phyloP scores from a whole-genome alignment of 2,888 invertebrate genomes.

The Lacanobia oleracea region DNA sequence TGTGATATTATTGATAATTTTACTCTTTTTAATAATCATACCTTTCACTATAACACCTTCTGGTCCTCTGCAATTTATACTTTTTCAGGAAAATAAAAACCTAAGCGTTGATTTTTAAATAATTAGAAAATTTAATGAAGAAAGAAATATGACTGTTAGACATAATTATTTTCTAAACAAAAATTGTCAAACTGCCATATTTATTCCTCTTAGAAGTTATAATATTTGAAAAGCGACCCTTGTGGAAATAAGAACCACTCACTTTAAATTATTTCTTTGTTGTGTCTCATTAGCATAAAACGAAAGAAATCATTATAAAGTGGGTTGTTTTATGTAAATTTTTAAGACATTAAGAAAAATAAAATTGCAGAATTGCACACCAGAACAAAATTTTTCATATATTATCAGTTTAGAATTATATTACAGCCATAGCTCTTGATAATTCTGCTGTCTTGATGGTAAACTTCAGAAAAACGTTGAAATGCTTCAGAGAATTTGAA shows the following conservation, averaged over 20 bases:
- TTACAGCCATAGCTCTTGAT: conserved; percentile 47
- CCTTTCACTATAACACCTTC: not conserved
- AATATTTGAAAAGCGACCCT: not conserved
- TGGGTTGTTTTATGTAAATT: not conserved
- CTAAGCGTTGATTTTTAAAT: not conserved
- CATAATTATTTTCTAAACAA: not conserved
- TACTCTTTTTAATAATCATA: not conserved
- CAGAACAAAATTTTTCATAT: not conserved
- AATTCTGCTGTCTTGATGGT: conserved; percentile 34
- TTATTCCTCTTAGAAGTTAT: not conserved
- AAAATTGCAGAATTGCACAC: too few relatives aligned
- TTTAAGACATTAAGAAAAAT: too few relatives aligned
- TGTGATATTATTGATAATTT: conserved; percentile 43
- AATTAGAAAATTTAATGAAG: not conserved
- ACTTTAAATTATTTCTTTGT: not conserved
- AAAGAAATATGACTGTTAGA: not conserved
- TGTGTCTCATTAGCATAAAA: conserved; percentile 20
- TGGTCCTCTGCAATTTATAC: not conserved
- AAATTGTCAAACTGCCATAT: not conserved
- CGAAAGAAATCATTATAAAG: not conserved
- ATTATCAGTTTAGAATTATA: not conserved
- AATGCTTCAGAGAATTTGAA: too few relatives aligned
- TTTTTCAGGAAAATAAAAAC: not conserved
- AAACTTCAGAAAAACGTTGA: conserved; percentile 51
- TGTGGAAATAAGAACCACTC: not conserved